phyloP scores from a whole-genome alignment of 2,888 invertebrate genomes.

The Caenorhabditis uteleia region DNA sequence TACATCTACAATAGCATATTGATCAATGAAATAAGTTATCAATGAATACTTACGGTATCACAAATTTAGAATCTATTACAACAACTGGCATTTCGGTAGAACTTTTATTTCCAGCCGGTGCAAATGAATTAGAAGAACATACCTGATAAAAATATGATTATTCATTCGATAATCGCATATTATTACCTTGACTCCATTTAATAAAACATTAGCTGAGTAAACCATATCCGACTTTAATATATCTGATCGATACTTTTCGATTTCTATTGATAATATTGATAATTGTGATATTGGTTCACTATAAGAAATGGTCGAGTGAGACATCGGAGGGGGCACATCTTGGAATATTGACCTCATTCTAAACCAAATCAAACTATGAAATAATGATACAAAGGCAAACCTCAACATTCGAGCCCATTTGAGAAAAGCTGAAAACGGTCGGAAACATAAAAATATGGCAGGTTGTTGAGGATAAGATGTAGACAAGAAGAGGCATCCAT shows the following conservation, averaged over 20 bases:
- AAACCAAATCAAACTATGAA: not conserved
- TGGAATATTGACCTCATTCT: constrained; percentile 31
- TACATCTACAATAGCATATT: constrained; percentile 15
- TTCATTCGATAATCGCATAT: too few species aligned
- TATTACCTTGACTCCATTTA: constrained; percentile 44
- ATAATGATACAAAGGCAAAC: not conserved
- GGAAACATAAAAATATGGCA: constrained; percentile 28
- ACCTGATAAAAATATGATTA: constrained; percentile 1
- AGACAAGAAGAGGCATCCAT: constrained; percentile 43
- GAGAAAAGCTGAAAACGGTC: constrained; percentile 25
- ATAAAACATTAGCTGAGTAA: constrained; percentile 31
- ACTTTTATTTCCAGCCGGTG: constrained; percentile 20
- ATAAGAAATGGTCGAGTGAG: constrained; percentile 11
- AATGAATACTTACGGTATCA: constrained; percentile 34
- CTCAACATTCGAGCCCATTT: constrained; percentile 33
- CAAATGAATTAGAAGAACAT: constrained; percentile 22
- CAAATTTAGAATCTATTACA: constrained; percentile 43
- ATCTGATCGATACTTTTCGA: constrained; percentile 42
- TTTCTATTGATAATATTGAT: constrained; percentile 26
- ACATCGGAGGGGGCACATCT: constrained; percentile 23
- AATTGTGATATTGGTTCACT: constrained; percentile 25
- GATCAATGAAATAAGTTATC: not conserved
- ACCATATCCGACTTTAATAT: constrained; percentile 25
- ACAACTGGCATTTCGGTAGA: constrained; percentile 26
- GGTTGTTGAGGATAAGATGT: constrained; percentile 20